Conservation (phyloP, 2,797 vertebrate species). For the Acrocephalus scirpaceus region DNA sequence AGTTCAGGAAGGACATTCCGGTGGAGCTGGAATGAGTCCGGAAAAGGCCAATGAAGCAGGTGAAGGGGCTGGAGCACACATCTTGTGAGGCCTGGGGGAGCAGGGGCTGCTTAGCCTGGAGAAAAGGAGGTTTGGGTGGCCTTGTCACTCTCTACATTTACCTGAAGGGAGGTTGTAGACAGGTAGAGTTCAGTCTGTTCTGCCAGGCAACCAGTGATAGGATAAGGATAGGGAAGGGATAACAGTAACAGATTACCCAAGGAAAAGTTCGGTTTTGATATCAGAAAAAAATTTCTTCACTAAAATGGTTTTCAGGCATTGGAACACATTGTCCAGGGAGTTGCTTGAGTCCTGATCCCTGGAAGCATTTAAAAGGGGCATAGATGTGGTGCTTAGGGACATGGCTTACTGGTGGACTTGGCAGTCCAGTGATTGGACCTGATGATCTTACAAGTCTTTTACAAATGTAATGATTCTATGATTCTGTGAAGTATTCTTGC, state of each 20-base stretch:
- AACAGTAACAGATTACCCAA: background rate
- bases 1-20: background rate
- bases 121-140: background rate
- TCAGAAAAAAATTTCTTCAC: background rate
- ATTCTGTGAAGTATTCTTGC: background rate
- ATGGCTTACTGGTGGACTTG: background rate
- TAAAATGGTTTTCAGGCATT: background rate
- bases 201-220: background rate
- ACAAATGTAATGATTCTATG: background rate
- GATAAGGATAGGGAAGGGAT: background rate
- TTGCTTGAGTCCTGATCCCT: fast-evolving
- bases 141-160: background rate
- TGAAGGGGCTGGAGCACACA: background rate
- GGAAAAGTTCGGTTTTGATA: background rate
- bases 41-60: background rate
- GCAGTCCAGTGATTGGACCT: background rate
- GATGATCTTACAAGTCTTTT: background rate
- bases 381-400: background rate
- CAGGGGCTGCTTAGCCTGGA: background rate
- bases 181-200: background rate
- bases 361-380: background rate
- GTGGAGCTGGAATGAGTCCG: background rate
- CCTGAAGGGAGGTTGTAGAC: background rate
- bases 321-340: background rate
- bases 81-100: background rate